Conservation (phyloP, 92 coral and sea anemone genomes). For the Umimayanthus chanpuru region DNA sequence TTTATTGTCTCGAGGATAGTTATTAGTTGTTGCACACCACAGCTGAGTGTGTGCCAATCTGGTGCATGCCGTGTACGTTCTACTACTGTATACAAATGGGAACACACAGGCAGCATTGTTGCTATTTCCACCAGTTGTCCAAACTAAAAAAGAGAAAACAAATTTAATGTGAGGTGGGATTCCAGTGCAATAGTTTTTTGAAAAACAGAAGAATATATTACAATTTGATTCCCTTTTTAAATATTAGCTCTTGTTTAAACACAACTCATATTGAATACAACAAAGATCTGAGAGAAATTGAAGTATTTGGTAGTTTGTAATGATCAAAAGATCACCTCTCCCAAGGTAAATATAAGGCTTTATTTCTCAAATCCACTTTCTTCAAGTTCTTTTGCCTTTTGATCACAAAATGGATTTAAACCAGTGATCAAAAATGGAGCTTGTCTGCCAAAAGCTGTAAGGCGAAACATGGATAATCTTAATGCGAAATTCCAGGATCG, state of each 20-base stretch:
- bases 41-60: conserved; percentile 41
- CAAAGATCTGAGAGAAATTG: too few relatives aligned
- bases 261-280: neutral
- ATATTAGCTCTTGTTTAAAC: neutral
- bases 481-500: too few relatives aligned
- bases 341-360: too few relatives aligned
- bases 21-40: conserved; percentile 85
- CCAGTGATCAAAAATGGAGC: neutral
- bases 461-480: neutral
- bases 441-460: neutral
- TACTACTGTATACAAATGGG: conserved; percentile 71
- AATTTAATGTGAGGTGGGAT: neutral
- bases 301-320: too few relatives aligned
- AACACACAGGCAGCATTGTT: conserved; percentile 77
- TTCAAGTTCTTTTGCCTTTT: too few relatives aligned
- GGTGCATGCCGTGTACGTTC: conserved; percentile 65
- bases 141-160: conserved; percentile 41
- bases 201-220: neutral
- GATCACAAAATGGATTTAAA: too few relatives aligned
- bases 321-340: too few relatives aligned
- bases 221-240: too few relatives aligned
- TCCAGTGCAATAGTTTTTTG: neutral
- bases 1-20: conserved; percentile 53
- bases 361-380: too few relatives aligned
- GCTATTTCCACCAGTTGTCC: conserved; percentile 66